These are phyloP conservation scores for Telmatherina bonti DNA, from an alignment of 2,797 vertebrate genomes.

Conservation along the genomic window DNA sequence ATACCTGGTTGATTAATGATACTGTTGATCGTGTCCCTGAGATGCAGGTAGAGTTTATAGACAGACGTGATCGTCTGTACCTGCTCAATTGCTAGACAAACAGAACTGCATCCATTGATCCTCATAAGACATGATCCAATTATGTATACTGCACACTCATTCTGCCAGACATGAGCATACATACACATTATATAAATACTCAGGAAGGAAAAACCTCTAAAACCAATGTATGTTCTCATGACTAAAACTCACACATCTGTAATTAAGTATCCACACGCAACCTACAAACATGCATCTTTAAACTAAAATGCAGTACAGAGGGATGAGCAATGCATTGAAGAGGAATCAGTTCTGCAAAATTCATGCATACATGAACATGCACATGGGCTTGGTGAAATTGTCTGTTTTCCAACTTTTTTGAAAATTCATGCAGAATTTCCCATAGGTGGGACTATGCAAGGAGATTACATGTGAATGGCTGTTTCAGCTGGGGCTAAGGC, in stretches of 20 bases:
- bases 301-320: neutral
- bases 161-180: conserved; percentile 18
- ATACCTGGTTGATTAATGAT: neutral
- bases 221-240: neutral
- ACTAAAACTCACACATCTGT: neutral
- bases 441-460: conserved; percentile 58
- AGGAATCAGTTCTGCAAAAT: neutral
- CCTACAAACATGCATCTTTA: neutral
- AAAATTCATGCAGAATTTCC: conserved; percentile 32
- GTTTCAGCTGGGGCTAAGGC: conserved; percentile 85
- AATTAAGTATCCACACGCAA: neutral
- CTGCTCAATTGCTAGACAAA: conserved; percentile 54
- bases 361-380: neutral
- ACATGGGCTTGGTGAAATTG: conserved; percentile 5
- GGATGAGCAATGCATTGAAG: neutral
- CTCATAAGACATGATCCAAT: conserved; percentile 72
- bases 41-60: conserved; percentile 13
- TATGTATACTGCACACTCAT: conserved; percentile 69
- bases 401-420: neutral
- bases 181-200: neutral
- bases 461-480: conserved; percentile 87
- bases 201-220: neutral
- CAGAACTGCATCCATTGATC: conserved; percentile 66
- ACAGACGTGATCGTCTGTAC: conserved; percentile 13
- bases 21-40: neutral